A percentile compares a stretch with the other conserved stretches of the same genome.
phyloP scores from a whole-genome alignment of 2,113 vertebrate species.

The Meleagris gallopavo region DNA sequence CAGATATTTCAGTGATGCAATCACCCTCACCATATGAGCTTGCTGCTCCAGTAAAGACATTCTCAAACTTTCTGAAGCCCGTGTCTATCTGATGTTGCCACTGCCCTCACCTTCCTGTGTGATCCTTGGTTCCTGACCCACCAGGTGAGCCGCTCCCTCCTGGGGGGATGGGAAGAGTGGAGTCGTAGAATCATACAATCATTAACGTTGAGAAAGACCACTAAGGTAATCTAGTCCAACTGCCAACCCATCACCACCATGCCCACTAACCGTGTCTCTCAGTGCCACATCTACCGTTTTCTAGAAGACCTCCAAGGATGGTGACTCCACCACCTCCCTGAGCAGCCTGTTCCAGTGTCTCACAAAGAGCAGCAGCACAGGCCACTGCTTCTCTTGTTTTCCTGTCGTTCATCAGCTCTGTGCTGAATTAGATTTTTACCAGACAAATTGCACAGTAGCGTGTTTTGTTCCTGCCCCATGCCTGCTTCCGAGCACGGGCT shows the following conservation, averaged over 20 bases:
- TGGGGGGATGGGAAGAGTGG: not conserved
- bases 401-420: not conserved
- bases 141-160: not conserved
- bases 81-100: rapidly evolving
- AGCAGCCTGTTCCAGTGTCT: too few relatives aligned
- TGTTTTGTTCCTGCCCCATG: conserved; percentile 33
- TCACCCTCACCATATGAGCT: not conserved
- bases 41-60: not conserved
- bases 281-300: too few relatives aligned
- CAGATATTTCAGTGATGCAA: not conserved
- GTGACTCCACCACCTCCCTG: too few relatives aligned
- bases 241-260: too few relatives aligned
- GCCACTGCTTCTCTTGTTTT: not conserved
- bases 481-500: not conserved
- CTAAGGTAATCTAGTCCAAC: too few relatives aligned
- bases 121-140: rapidly evolving
- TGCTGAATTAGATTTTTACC: conserved; percentile 16
- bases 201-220: too few relatives aligned
- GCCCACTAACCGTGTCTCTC: too few relatives aligned
- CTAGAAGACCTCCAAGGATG: too few relatives aligned
- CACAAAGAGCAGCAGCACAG: not conserved
- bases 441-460: conserved; percentile 25
- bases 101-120: not conserved
- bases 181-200: too few relatives aligned
- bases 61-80: not conserved